Conservation (phyloP, 2,797 vertebrate genomes). For the Sebastiscus tertius region DNA sequence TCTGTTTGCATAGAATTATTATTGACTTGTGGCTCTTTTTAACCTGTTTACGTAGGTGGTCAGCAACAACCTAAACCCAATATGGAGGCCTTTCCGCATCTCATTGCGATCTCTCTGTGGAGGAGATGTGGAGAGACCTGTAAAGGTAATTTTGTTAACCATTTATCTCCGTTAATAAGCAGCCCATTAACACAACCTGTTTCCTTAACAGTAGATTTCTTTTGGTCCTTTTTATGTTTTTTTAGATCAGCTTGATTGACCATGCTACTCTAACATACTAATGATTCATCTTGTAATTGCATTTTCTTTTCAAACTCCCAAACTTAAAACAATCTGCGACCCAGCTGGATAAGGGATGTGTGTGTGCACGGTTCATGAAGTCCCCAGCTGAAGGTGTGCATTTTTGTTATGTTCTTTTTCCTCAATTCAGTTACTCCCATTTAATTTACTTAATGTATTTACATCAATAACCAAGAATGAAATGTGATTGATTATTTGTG, state of each 20-base stretch:
- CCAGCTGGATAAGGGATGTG: conserved; percentile 22
- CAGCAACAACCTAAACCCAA: conserved; percentile 92
- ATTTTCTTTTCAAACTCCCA: conserved; percentile 42
- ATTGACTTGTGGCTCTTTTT: background rate
- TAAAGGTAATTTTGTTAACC: conserved; percentile 64
- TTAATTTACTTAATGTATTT: background rate
- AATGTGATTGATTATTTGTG: background rate
- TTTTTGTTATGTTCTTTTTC: background rate
- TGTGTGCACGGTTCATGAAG: conserved; percentile 17
- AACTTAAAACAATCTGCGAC: conserved; percentile 31
- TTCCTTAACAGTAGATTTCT: background rate
- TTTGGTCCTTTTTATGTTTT: background rate
- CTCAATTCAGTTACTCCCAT: background rate
- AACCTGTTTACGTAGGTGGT: conserved; percentile 82
- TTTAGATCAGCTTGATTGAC: background rate
- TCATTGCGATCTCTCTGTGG: conserved; percentile 91
- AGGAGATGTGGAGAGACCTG: conserved; percentile 90
- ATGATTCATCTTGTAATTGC: conserved; percentile 26
- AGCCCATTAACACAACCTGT: conserved; percentile 21
- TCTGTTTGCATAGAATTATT: fast-evolving
- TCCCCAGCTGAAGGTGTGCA: conserved; percentile 44
- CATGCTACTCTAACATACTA: conserved; percentile 46
- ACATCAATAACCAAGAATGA: background rate
- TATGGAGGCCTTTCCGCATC: conserved; percentile 92
- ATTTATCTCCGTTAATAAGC: background rate